Evolutionary conservation across 1,140 invertebrate species (phyloP).

Genomic region (Lutraria rhynchaena): DNA sequence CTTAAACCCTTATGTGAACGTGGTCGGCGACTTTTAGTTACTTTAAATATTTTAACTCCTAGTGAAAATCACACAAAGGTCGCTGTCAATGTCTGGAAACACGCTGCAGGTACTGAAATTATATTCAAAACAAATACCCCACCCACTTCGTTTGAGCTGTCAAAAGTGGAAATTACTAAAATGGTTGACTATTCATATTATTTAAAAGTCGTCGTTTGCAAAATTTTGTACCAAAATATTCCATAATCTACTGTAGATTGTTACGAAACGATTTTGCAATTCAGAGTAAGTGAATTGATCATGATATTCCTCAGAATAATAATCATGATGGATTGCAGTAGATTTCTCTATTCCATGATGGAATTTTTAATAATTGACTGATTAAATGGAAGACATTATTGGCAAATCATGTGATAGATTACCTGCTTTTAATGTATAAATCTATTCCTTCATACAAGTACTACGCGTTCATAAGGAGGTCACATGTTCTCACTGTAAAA

Average conservation of each 20-base stretch:
- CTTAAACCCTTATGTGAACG: neutral
- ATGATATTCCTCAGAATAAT: neutral
- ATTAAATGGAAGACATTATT: no score
- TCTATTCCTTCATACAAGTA: no score
- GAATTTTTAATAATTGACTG: no score
- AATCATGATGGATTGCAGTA: neutral
- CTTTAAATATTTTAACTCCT: neutral
- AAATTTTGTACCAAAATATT: neutral
- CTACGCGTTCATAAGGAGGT: no score
- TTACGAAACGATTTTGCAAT: no score
- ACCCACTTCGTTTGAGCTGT: constrained; percentile 14
- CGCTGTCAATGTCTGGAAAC: constrained; percentile 53
- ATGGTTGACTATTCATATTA: neutral
- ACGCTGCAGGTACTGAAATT: constrained; percentile 49
- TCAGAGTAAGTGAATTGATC: neutral
- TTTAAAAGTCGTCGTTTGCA: neutral
- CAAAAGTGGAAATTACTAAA: neutral
- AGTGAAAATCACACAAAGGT: neutral
- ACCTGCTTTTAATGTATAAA: no score
- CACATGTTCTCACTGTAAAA: no score
- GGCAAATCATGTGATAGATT: no score
- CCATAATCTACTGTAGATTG: no score
- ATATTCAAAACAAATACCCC: constrained; percentile 38
- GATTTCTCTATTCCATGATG: no score
- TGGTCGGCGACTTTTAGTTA: neutral